phyloP scores from a whole-genome alignment of 2,113 vertebrate species.

The Plecturocebus donacophilus region DNA sequence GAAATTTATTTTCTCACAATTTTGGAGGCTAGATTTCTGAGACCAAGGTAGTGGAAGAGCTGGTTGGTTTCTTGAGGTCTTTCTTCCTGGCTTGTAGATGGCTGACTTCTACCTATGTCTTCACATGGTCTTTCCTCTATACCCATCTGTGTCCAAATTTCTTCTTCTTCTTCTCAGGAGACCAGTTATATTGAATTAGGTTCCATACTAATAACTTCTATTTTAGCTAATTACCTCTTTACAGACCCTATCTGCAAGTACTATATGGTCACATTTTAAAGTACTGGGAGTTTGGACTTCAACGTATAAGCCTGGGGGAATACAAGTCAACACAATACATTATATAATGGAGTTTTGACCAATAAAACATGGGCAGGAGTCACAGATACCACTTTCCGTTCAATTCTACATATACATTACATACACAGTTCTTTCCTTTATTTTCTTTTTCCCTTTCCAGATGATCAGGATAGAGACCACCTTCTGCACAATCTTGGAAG shows the following conservation, averaged over 20 bases:
- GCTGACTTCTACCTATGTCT: not conserved
- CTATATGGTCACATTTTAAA: not conserved
- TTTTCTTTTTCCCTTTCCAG: not conserved
- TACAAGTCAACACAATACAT: not conserved
- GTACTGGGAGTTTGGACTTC: not conserved
- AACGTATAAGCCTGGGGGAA: not conserved
- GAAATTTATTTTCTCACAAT: not conserved
- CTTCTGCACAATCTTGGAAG: not conserved
- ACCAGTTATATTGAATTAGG: not conserved
- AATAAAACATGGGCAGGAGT: not conserved
- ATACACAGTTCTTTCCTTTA: not conserved
- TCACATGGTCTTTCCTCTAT: not conserved
- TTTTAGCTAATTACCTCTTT: not conserved
- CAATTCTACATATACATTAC: not conserved
- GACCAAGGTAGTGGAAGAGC: not conserved
- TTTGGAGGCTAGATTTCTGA: not conserved
- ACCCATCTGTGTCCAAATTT: not conserved
- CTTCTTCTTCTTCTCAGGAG: not conserved
- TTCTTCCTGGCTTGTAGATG: too few species aligned
- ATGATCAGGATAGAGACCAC: not conserved
- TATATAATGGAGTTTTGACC: not conserved
- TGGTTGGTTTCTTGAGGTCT: not conserved
- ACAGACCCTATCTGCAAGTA: not conserved
- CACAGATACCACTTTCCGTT: not conserved
- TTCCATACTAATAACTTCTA: not conserved